Evolutionary conservation across 2,113 vertebrate genomes (phyloP).

Genomic region (Aythya baeri): DNA sequence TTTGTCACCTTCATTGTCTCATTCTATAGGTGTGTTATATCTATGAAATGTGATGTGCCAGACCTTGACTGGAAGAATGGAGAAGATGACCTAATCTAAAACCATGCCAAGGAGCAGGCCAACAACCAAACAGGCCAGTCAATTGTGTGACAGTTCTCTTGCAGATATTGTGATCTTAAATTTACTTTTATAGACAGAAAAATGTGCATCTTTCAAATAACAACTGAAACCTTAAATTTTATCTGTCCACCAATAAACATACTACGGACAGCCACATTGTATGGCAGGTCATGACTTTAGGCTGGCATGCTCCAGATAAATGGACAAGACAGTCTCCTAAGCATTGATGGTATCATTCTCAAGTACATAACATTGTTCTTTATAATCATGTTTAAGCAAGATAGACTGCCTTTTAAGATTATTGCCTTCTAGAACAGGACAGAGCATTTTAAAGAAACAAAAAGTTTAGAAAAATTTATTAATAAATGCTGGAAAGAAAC

Average conservation of each 20-base stretch:
- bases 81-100: neutral
- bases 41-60: neutral
- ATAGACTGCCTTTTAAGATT: neutral
- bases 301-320: neutral
- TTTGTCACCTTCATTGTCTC: neutral
- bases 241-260: neutral
- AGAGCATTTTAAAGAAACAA: neutral
- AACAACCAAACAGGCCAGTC: neutral
- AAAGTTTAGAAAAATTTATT: neutral
- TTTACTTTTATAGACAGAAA: neutral
- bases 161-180: neutral
- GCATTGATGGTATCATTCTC: neutral
- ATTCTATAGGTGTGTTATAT: neutral
- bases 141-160: neutral
- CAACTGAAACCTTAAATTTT: neutral
- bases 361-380: neutral
- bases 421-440: neutral
- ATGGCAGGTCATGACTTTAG: neutral
- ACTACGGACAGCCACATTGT: neutral
- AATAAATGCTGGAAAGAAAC: neutral
- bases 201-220: neutral
- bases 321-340: neutral
- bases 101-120: neutral
- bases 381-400: neutral
- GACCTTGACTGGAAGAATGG: neutral